Base-by-base conservation (phyloP, 2,113 vertebrate genomes). In the Elephas maximus region DNA sequence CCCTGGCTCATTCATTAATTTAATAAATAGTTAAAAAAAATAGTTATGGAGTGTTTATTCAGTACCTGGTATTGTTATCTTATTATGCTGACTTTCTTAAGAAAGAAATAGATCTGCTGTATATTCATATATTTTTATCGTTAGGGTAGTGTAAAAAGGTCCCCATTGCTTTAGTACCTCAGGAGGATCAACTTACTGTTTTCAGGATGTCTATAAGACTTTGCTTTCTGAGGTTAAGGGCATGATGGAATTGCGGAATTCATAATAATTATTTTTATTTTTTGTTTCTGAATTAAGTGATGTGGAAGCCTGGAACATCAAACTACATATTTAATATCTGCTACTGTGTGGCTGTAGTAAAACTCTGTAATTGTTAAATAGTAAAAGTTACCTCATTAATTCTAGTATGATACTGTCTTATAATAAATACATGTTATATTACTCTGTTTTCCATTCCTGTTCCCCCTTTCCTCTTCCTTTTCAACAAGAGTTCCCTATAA, bases 1-100 rank as follows among this genome's bases (percentile, higher is more conserved):
- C 17, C 11, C 62, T 69, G 20, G 44, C 20, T 95, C 78, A 85
- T 88, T 95, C 48, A 84, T 95, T 90, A 57, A 41, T 96, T 92
- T 93, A 77, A 91, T 45, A 93, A 28, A 71, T 73, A 81, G 71
- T 93, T 92, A 83, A 37, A 37, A 37, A 37, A 37, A 37, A 37
- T 37, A 81, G 71, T 93, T 92, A 83, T 48, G 41, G 12, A 93
- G 37, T 26, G 76, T 65, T 94, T 88, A 51, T 10, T 90, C 33
- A 94, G 24, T 76, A 48, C 12, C 9, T 62, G 33, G 44, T 15
- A 69, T 6, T 82, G 44, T 69, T 73, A 88, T 45, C 21, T 76
- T 78, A 51, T 90, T 79, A 15, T 78, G 74, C 45, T 48, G 24
- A 48, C 12, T 48, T 48, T 78, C 44, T 78, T 48, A 78, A 78